Conservation (phyloP, 2,797 vertebrate species). For the Acanthornis magna region DNA sequence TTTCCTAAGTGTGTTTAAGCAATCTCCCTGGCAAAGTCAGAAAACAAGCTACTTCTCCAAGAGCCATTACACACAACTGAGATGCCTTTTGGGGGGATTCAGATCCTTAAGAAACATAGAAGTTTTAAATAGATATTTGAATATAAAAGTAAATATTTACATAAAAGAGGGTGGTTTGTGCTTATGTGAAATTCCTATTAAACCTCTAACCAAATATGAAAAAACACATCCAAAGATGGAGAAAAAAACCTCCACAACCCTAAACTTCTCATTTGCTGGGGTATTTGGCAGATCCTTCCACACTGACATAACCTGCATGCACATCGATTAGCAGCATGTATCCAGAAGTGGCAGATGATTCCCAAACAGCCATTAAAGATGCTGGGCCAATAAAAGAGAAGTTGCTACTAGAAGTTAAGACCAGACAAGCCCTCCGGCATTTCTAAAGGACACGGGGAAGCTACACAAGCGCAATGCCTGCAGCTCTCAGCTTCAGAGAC, state of each 20-base stretch:
- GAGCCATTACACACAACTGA: background rate
- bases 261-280: background rate
- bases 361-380: background rate
- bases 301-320: background rate
- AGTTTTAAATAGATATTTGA: background rate
- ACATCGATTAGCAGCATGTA: background rate
- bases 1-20: background rate
- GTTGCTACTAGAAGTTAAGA: background rate
- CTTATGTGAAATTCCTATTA: background rate
- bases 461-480: rapidly evolving
- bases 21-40: background rate
- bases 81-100: background rate
- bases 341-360: background rate
- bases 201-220: background rate
- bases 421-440: background rate
- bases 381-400: background rate
- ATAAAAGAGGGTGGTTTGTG: background rate
- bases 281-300: background rate
- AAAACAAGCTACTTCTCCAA: conserved; percentile 10
- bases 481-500: background rate
- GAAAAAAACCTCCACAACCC: background rate
- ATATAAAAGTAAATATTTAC: conserved; percentile 3
- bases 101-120: background rate
- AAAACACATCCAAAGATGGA: background rate
- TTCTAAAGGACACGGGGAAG: background rate